These are phyloP conservation scores for Eretmocerus hayati DNA, from an alignment of 2,888 invertebrate genomes.

Conservation along the genomic window DNA sequence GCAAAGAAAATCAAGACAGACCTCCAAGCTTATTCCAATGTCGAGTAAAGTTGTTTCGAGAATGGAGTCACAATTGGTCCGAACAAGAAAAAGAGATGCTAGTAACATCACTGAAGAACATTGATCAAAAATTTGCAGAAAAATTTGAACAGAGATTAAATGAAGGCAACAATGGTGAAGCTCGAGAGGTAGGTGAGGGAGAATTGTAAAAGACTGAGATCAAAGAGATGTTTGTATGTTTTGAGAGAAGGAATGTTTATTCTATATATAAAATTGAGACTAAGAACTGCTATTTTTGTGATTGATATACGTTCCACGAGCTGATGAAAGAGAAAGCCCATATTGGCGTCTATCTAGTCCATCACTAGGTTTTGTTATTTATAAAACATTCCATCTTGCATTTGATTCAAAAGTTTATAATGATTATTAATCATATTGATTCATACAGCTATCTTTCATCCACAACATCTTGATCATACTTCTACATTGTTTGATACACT, in stretches of 20 bases:
- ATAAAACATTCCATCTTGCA: conserved; percentile 17
- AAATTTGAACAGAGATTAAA: conserved; percentile 50
- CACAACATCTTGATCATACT: too few relatives aligned
- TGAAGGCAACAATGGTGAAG: conserved; percentile 21
- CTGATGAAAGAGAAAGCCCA: conserved; percentile 11
- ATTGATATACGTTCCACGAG: conserved; percentile 17
- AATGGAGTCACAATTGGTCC: conserved; percentile 78
- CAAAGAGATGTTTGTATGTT: neutral
- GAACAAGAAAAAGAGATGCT: conserved; percentile 65
- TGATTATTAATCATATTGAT: conserved; percentile 19
- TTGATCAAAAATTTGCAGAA: conserved; percentile 65
- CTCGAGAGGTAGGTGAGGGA: neutral
- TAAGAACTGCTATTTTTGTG: too few relatives aligned
- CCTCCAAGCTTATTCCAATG: conserved; percentile 79
- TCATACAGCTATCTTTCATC: conserved; percentile 14
- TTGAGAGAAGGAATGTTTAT: neutral
- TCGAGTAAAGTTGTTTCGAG: conserved; percentile 75
- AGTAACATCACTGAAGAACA: conserved; percentile 61
- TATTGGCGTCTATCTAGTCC: conserved; percentile 22
- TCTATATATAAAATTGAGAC: neutral
- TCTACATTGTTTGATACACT: too few relatives aligned
- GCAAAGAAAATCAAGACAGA: conserved; percentile 55
- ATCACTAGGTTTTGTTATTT: conserved; percentile 13
- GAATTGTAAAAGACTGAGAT: neutral
- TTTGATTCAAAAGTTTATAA: conserved; percentile 16